Conservation (phyloP, 2,888 invertebrate species). For the Belgica antarctica region DNA sequence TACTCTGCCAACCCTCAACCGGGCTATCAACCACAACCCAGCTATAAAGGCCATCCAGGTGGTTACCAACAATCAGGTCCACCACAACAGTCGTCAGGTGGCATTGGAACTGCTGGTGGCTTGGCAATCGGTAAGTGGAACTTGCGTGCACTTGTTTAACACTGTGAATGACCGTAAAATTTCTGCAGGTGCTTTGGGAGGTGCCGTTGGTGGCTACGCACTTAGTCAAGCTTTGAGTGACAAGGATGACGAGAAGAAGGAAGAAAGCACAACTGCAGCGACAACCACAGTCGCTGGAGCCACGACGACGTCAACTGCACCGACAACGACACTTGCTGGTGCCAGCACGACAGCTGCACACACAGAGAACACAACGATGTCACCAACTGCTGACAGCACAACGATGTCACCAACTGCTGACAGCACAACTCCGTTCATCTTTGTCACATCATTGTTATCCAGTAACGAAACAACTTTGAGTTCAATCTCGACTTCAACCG, state of each 20-base stretch:
- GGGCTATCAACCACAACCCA: not conserved
- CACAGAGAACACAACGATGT: not conserved
- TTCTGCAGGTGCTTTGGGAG: not conserved
- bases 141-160: not conserved
- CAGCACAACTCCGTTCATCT: not conserved
- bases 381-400: not conserved
- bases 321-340: not conserved
- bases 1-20: not conserved
- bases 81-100: not conserved
- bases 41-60: not conserved
- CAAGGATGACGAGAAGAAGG: constrained; percentile 1
- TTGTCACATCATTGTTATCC: not conserved
- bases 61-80: too few relatives aligned
- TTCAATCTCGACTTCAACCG: not conserved
- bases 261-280: not conserved
- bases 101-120: not conserved
- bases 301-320: not conserved
- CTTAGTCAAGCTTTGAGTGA: constrained; percentile 4
- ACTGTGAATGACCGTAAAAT: too few relatives aligned
- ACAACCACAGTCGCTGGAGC: not conserved
- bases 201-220: constrained; percentile 35
- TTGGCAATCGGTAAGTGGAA: not conserved
- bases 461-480: not conserved
- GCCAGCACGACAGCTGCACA: not conserved
- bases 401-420: not conserved